phyloP scores from a whole-genome alignment of 2,888 invertebrate genomes.

The Oscheius sp. region DNA sequence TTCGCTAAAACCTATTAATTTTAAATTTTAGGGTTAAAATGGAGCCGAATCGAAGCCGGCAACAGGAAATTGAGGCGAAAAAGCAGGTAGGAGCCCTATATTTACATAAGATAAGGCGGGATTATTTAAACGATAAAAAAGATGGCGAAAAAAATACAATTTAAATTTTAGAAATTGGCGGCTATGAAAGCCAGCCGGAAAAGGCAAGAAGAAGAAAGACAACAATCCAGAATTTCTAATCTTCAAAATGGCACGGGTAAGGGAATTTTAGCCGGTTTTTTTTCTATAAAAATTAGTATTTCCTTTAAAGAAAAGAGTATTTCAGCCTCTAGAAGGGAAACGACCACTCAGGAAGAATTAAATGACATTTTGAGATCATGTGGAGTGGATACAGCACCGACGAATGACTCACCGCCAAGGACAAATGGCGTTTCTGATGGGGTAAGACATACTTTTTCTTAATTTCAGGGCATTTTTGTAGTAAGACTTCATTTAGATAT shows the following conservation, averaged over 20 bases:
- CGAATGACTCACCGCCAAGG: not conserved
- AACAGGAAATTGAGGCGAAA: constrained; percentile 6
- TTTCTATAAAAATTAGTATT: too few species aligned
- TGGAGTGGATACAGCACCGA: not conserved
- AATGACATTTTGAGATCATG: not conserved
- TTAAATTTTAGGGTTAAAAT: constrained; percentile 2
- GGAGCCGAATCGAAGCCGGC: not conserved
- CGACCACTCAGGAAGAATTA: not conserved
- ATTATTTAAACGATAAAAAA: not conserved
- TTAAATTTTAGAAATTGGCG: constrained; percentile 14
- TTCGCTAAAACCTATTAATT: not conserved
- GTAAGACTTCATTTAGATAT: too few species aligned
- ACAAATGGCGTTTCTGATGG: constrained; percentile 1
- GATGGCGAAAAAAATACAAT: not conserved
- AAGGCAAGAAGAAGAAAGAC: not conserved
- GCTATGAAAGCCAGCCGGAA: not conserved
- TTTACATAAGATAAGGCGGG: too few species aligned
- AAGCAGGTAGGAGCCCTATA: not conserved
- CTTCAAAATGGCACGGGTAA: not conserved
- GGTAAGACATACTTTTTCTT: not conserved
- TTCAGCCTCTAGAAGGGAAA: not conserved
- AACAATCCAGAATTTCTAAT: not conserved
- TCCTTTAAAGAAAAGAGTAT: not conserved
- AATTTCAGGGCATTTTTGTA: too few species aligned
- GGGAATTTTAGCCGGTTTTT: not conserved